Conservation (phyloP, 2,888 invertebrate species). For the Calliopum simillimum region DNA sequence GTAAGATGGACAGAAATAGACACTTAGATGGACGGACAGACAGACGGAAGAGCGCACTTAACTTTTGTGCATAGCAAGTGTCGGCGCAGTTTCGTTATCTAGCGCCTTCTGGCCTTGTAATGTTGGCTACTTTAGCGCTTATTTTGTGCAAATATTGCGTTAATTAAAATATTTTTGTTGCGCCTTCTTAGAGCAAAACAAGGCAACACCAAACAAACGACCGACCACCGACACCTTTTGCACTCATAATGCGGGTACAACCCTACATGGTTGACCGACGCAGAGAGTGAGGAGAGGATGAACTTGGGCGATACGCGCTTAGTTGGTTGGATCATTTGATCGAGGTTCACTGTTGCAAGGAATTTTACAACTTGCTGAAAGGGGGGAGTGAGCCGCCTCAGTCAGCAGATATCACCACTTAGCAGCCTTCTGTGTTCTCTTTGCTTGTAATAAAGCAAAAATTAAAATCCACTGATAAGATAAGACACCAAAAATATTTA, state of each 20-base stretch:
- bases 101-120: conserved; percentile 64
- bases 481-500: conserved; percentile 15
- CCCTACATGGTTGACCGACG: background rate
- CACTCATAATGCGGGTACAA: background rate
- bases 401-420: background rate
- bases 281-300: background rate
- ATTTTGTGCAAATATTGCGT: conserved; percentile 66
- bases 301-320: too few relatives aligned
- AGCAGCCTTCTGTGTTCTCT: background rate
- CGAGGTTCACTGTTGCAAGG: background rate
- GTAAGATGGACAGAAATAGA: background rate
- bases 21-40: background rate
- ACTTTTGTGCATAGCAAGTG: conserved; percentile 38
- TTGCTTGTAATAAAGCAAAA: conserved; percentile 27
- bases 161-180: conserved; percentile 66
- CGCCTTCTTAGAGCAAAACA: conserved; percentile 52
- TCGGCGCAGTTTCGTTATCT: conserved; percentile 50
- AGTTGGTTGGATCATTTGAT: too few relatives aligned
- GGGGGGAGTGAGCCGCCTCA: background rate
- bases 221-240: background rate
- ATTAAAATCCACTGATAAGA: conserved; percentile 31
- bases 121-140: conserved; percentile 54
- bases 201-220: conserved; percentile 10
- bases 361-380: too few relatives aligned
- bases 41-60: background rate